Percentiles rank a stretch among this genome's conserved stretches.
phyloP scores from a whole-genome alignment of 1,140 invertebrate genomes.

The Drosophila oshimai region DNA sequence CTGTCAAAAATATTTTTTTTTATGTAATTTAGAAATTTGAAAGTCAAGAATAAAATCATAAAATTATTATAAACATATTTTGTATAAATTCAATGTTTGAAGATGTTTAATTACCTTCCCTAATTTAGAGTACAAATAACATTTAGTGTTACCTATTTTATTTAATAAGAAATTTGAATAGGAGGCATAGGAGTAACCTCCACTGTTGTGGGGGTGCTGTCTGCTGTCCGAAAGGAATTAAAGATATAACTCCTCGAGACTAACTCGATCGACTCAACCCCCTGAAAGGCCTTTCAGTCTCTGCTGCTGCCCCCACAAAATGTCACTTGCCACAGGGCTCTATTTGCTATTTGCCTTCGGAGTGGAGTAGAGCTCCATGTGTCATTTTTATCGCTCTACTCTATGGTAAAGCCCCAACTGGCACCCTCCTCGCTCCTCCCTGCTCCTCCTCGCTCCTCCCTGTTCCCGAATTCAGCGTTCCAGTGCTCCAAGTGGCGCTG shows the following conservation, averaged over 20 bases:
- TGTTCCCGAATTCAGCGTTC: background rate
- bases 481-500: conserved; percentile 27
- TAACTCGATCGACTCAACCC: background rate
- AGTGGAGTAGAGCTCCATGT: conserved; percentile 24
- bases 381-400: conserved; percentile 44
- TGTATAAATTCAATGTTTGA: no score
- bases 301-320: conserved; percentile 19
- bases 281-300: background rate
- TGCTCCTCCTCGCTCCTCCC: background rate
- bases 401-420: background rate
- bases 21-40: background rate
- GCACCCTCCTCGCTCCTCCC: background rate
- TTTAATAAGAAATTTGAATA: background rate
- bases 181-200: background rate
- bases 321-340: conserved; percentile 32
- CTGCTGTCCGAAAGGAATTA: background rate
- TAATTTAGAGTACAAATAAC: no score
- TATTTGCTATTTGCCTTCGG: conserved; percentile 6
- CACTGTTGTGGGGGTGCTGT: background rate
- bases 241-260: background rate
- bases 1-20: background rate
- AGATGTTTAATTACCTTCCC: no score
- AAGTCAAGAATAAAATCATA: no score
- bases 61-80: no score
- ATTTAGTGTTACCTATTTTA: no score